Evolutionary conservation across 1,140 invertebrate genomes (phyloP), one percentile per base, ranked within the genome.

Genomic region (Diprion similis): DNA sequence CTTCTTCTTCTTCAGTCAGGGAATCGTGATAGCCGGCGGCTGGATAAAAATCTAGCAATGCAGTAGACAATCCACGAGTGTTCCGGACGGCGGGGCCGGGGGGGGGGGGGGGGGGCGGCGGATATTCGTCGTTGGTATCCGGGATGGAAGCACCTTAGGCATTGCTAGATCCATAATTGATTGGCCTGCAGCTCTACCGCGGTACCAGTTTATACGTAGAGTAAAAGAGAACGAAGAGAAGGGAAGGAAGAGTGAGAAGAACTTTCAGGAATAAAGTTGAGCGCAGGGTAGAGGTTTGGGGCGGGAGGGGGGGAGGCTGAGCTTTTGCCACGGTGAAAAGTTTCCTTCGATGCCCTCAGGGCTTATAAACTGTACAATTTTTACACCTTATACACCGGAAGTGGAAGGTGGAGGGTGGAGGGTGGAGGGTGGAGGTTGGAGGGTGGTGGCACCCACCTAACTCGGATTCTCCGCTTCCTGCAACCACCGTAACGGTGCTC

Each of bases 311-410:
- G 24, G 24, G 6, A 6, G 24, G 2, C 24, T 6, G 24, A 59
- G 51, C 51, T 59, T 59, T 59, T 59, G 51, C n/a, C 51, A 17
- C 11, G 51, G 74, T 75, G 76, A 73, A 82, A 79, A 59, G 76
- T 78, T 77, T 70, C 51, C 18, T 37, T 73, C 37, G 46, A 69
- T 47, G 65, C 72, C 73, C 67, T 73, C 17, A 3, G 59, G 74
- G 71, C 18, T 13, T 69, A 13, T 72, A 69, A 64, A 51, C 69
- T 75, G 76, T 75, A 72, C 68, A 76, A 83, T 82, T 79, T 79
- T 82, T 81, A 76, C 74, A 73, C 73, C 73, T 45, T 18, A 68
- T 68, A 19, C 66, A 15, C 66, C 11, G 45, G 24, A 47, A n/a
- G n/a, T 47, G 66, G 64, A 47, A 24, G 37, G 24, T 18, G 18